Percentiles rank a stretch among this genome's conserved stretches.
Conservation (phyloP, 1,140 invertebrate species). For the Metaphire vulgaris region DNA sequence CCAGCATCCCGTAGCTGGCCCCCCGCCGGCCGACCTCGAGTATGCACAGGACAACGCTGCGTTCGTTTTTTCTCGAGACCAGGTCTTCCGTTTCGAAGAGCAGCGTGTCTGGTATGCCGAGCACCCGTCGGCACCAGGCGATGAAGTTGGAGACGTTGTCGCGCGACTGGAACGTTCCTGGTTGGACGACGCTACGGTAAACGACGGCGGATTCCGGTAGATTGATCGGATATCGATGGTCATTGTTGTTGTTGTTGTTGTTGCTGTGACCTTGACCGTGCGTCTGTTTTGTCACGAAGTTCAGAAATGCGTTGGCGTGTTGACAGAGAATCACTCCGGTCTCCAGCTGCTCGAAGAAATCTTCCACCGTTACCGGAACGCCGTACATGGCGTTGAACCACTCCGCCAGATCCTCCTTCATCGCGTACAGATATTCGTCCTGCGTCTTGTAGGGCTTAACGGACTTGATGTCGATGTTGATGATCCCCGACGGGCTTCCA, state of each 20-base stretch:
- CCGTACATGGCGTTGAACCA: conserved; percentile 86
- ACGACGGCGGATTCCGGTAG: conserved; percentile 6
- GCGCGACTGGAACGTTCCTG: conserved; percentile 86
- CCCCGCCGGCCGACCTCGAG: conserved; percentile 79
- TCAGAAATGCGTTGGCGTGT: conserved; percentile 89
- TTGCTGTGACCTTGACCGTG: no score
- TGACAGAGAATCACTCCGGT: conserved; percentile 85
- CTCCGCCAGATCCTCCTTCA: conserved; percentile 81
- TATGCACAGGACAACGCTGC: conserved; percentile 86
- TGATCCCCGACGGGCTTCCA: no score
- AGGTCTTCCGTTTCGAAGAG: no score
- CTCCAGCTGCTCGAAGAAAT: conserved; percentile 86
- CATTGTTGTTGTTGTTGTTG: no score
- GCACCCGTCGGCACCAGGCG: conserved; percentile 69
- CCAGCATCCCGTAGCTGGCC: conserved; percentile 81
- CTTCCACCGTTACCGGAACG: conserved; percentile 73
- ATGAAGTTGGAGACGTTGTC: conserved; percentile 98
- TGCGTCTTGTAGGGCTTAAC: conserved; percentile 47
- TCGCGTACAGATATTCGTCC: conserved; percentile 52
- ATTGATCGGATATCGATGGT: no score
- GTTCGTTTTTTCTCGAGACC: conserved; percentile 89
- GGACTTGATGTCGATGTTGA: conserved; percentile 46
- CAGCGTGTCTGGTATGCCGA: conserved; percentile 83
- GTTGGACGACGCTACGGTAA: conserved; percentile 63
- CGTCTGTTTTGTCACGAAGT: no score